Conservation (phyloP, 1,140 invertebrate genomes). For the Cotesia vestalis region DNA sequence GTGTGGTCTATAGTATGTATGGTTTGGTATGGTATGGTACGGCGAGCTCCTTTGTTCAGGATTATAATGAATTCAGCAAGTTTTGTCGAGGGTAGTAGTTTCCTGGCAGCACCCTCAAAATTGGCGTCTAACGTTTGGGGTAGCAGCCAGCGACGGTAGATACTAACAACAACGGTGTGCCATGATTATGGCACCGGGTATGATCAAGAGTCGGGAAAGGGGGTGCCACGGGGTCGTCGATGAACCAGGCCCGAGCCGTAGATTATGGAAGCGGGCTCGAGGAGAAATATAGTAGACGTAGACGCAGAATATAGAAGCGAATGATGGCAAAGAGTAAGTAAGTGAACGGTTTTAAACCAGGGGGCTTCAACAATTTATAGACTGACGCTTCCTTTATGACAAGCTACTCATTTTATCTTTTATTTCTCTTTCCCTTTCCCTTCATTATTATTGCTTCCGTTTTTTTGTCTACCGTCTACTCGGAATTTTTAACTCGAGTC, state of each 20-base stretch:
- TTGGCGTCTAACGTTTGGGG: conserved; percentile 53
- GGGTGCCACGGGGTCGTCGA: conserved; percentile 5
- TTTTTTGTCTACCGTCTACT: background rate
- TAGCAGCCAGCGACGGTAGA: background rate
- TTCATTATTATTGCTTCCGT: background rate
- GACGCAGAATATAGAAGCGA: background rate
- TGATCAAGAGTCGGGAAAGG: conserved; percentile 10
- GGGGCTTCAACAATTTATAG: conserved; percentile 59
- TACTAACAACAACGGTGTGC: conserved; percentile 6
- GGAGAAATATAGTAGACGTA: no score
- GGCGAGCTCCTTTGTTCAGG: conserved; percentile 55
- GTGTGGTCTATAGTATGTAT: no score
- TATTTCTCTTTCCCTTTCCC: background rate
- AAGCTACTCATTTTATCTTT: conserved; percentile 41
- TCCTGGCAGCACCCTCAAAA: conserved; percentile 63
- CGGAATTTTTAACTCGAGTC: conserved; percentile 61
- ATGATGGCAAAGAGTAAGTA: conserved; percentile 16
- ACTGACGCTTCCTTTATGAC: conserved; percentile 64
- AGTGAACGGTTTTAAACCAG: conserved; percentile 21
- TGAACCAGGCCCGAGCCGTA: conserved; percentile 22
- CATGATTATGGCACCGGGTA: background rate
- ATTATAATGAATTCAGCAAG: conserved; percentile 63
- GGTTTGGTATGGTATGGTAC: conserved; percentile 3
- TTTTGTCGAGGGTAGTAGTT: conserved; percentile 65
- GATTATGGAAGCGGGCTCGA: background rate